These are phyloP conservation scores for Lithosia quadra DNA, from an alignment of 2,888 invertebrate species.

Conservation along the genomic window DNA sequence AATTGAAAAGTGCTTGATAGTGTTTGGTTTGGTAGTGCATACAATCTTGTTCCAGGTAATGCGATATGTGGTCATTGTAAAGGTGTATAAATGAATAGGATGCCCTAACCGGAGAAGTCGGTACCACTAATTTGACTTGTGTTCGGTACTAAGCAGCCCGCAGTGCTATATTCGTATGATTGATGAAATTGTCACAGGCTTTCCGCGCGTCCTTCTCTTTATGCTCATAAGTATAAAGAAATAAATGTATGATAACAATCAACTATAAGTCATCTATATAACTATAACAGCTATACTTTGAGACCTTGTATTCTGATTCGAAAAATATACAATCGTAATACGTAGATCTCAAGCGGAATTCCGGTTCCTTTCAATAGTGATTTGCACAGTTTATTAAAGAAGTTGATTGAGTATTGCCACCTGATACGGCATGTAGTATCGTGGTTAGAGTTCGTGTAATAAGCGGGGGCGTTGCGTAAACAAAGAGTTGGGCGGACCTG, in stretches of 20 bases:
- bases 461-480: slow-evolving; percentile 84
- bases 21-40: too few relatives aligned
- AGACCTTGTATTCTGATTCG: not conserved
- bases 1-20: too few relatives aligned
- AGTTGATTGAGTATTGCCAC: slow-evolving; percentile 27
- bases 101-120: too few relatives aligned
- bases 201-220: too few relatives aligned
- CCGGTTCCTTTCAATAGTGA: not conserved
- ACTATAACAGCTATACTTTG: not conserved
- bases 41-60: too few relatives aligned
- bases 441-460: slow-evolving; percentile 73
- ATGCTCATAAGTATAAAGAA: not conserved
- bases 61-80: too few relatives aligned
- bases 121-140: too few relatives aligned
- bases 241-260: not conserved
- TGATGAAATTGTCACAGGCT: too few relatives aligned
- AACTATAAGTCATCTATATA: not conserved
- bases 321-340: not conserved
- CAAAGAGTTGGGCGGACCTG: slow-evolving; percentile 85
- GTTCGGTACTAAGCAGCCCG: too few relatives aligned
- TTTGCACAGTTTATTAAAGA: slow-evolving; percentile 13
- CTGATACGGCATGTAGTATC: slow-evolving; percentile 52
- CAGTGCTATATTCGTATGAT: too few relatives aligned
- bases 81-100: too few relatives aligned
- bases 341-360: not conserved